Evolutionary conservation across 1,140 invertebrate species (phyloP), one percentile per base, ranked within the genome.

Genomic region (Macrosteles quadrilineatus): DNA sequence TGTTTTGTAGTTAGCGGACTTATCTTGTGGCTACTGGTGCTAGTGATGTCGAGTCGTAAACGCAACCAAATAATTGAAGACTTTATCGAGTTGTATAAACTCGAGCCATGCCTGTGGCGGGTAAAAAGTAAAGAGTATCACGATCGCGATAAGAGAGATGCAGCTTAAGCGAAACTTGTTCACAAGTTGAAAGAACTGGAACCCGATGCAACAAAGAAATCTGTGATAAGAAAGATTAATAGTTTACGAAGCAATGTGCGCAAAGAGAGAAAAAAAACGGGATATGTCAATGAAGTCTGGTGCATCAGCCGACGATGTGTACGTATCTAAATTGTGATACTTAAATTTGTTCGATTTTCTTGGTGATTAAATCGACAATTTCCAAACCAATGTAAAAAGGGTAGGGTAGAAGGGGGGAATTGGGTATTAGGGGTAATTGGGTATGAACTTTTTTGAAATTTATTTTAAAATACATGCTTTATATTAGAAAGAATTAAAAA

Each of bases 161-260:
- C 69, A 43, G 73, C 76, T 30, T 77, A 78, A 72, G 67, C 71
- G 64, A 71, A 71, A 73, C 67, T 78, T 1, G 19, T 75, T 19
- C 71, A 55, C 69, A 77, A 78, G 72, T 72, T 76, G 43, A 75
- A 72, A 47, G 71, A 73, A 73, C 65, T 78, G 65, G 73, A 77
- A 31, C 71, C 76, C 21, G 59, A 73, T 66, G 70, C 75, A 30
- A 76, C 69, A 43, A 74, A 73, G 69, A 57, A 67, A 63, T 59
- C 32, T 25, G 75, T 78, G 66, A 67, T 74, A 43, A 75, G 68
- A 74, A 78, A 78, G 74, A 77, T 77, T 31, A 77, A 77, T 75
- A 77, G 74, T 74, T 70, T 79, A 57, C 72, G 76, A 74, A 74
- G 72, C 57, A 73, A 69, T 71, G 70, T 73, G 63, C 73, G 75